phyloP scores from a whole-genome alignment of 2,113 vertebrate genomes.

The Sialia sialis region DNA sequence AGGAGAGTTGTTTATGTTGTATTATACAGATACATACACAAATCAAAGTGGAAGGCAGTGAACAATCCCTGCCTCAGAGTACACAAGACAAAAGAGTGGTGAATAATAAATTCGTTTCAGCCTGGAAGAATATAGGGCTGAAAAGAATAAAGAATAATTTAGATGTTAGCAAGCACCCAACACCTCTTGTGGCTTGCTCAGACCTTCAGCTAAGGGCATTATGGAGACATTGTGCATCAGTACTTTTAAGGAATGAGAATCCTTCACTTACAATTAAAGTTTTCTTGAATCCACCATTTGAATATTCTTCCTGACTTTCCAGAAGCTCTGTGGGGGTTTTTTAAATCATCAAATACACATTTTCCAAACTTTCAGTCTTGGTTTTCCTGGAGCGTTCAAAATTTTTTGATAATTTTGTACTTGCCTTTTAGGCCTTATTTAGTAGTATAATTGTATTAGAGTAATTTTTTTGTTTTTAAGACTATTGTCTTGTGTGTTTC shows the following conservation, averaged over 20 bases:
- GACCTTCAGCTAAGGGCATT: not conserved
- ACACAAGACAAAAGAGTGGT: not conserved
- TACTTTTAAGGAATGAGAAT: not conserved
- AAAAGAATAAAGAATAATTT: not conserved
- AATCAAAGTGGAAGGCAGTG: not conserved
- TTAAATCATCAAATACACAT: not conserved
- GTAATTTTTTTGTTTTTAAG: not conserved
- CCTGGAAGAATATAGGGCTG: not conserved
- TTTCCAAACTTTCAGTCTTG: not conserved
- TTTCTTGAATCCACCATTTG: not conserved
- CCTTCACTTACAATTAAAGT: not conserved
- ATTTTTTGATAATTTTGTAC: not conserved
- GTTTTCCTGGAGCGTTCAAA: not conserved
- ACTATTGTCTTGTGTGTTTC: not conserved
- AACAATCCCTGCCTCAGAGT: not conserved
- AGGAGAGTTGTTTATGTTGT: not conserved
- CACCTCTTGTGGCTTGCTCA: not conserved
- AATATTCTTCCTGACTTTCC: not conserved
- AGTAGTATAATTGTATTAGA: not conserved
- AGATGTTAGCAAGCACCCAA: not conserved
- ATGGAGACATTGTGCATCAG: not conserved
- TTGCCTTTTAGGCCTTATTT: not conserved
- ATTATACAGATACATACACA: not conserved
- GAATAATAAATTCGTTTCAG: not conserved
- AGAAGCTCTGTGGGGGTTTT: not conserved